These are phyloP conservation scores for Gephyroberyx darwinii DNA, from an alignment of 2,797 vertebrate genomes.

Conservation along the genomic window DNA sequence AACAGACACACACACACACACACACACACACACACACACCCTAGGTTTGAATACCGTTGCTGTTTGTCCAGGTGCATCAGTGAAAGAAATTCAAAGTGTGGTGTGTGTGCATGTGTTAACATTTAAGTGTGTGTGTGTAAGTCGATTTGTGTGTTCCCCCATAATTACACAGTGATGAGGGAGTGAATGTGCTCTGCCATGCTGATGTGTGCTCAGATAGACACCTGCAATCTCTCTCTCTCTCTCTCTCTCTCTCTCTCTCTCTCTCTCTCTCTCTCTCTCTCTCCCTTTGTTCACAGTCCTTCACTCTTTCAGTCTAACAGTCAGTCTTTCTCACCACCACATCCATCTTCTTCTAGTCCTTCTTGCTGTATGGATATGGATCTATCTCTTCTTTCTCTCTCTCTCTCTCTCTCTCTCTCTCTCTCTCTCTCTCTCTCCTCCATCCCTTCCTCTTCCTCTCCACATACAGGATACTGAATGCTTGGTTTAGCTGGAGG, in stretches of 20 bases:
- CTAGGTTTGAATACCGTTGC: background rate
- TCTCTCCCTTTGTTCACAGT: background rate
- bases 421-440: conserved; percentile 12
- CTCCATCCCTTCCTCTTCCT: conserved; percentile 3
- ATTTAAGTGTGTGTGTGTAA: conserved; percentile 46
- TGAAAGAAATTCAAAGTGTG: conserved; percentile 45
- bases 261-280: conserved; percentile 14
- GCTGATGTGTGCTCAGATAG: conserved; percentile 54
- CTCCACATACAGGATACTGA: conserved; percentile 41
- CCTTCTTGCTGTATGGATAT: background rate
- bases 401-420: background rate
- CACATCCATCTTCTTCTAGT: conserved; percentile 2
- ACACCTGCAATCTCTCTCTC: conserved; percentile 52
- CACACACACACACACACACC: conserved; percentile 11
- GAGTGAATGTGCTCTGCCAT: conserved; percentile 57
- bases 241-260: conserved; percentile 2
- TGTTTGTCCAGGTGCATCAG: conserved; percentile 71
- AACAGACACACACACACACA: conserved; percentile 3
- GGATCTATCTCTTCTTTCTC: background rate
- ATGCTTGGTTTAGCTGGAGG: conserved; percentile 81
- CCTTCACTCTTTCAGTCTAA: conserved; percentile 21
- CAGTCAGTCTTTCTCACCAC: conserved; percentile 34
- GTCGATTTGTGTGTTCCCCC: conserved; percentile 33
- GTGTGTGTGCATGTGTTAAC: conserved; percentile 49
- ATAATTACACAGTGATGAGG: conserved; percentile 72